These are phyloP conservation scores for Zosterops pallidus DNA, from an alignment of 2,113 vertebrate genomes.

Conservation along the genomic window DNA sequence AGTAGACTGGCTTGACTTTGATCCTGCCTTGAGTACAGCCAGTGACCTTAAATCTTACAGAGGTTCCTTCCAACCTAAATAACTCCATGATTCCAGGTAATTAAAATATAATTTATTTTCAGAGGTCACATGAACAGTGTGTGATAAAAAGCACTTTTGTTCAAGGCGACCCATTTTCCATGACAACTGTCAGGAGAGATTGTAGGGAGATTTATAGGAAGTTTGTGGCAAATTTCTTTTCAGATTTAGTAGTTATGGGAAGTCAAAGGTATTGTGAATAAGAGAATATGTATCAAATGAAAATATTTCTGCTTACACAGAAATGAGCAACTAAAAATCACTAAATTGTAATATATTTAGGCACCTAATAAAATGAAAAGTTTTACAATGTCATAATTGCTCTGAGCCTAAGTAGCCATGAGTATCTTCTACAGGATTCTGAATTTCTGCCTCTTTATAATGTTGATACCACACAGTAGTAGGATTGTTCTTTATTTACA, in stretches of 20 bases:
- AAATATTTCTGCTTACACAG: not conserved
- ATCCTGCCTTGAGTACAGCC: not conserved
- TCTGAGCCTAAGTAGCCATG: not conserved
- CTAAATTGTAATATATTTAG: not conserved
- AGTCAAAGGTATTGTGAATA: not conserved
- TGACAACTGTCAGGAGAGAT: not conserved
- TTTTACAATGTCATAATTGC: not conserved
- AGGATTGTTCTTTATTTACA: not conserved
- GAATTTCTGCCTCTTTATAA: not conserved
- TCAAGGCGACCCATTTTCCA: not conserved
- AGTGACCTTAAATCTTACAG: not conserved
- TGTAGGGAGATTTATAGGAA: not conserved
- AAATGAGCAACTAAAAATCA: not conserved
- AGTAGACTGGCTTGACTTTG: not conserved
- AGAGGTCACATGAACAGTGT: not conserved
- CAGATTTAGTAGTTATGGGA: not conserved
- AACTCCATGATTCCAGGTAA: not conserved
- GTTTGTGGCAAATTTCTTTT: not conserved
- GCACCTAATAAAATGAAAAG: not conserved
- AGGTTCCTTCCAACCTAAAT: not conserved
- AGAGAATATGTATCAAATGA: not conserved
- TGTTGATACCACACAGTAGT: not conserved
- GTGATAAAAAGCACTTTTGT: not conserved
- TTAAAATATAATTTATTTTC: not conserved
- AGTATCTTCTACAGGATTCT: not conserved